Percentiles rank a stretch among this genome's conserved stretches.
phyloP scores from a whole-genome alignment of 2,113 vertebrate species.

The Anhinga anhinga region DNA sequence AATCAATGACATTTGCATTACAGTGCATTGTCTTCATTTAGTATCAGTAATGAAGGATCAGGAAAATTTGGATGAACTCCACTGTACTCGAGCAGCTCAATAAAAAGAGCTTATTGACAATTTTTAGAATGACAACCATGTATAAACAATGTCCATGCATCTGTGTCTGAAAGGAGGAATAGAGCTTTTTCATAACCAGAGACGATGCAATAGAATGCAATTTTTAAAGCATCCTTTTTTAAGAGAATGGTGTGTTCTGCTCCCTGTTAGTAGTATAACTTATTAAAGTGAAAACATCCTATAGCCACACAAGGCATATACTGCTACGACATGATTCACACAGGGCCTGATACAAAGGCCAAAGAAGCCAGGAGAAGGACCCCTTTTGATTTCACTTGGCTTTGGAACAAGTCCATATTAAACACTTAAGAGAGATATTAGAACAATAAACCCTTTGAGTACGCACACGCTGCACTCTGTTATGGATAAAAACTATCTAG shows the following conservation, averaged over 20 bases:
- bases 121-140: neutral
- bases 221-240: neutral
- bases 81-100: neutral
- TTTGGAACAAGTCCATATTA: conserved; percentile 10
- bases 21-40: conserved; percentile 38
- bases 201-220: neutral
- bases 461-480: neutral
- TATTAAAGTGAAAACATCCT: neutral
- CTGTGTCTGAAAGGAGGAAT: conserved; percentile 1
- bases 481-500: neutral
- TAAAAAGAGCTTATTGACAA: neutral
- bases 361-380: neutral
- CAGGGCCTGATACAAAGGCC: neutral
- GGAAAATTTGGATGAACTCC: conserved; percentile 42
- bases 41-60: conserved; percentile 35
- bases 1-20: conserved; percentile 49
- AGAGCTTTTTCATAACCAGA: neutral
- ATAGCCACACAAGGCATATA: neutral
- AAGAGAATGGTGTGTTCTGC: neutral
- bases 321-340: neutral
- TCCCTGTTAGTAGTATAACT: neutral
- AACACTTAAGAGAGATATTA: neutral
- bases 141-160: neutral
- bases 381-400: neutral
- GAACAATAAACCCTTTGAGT: conserved; percentile 2